Evolutionary conservation across 2,113 vertebrate genomes (phyloP), one percentile per base, ranked within the genome.

Genomic region (Embiotoca jacksoni): DNA sequence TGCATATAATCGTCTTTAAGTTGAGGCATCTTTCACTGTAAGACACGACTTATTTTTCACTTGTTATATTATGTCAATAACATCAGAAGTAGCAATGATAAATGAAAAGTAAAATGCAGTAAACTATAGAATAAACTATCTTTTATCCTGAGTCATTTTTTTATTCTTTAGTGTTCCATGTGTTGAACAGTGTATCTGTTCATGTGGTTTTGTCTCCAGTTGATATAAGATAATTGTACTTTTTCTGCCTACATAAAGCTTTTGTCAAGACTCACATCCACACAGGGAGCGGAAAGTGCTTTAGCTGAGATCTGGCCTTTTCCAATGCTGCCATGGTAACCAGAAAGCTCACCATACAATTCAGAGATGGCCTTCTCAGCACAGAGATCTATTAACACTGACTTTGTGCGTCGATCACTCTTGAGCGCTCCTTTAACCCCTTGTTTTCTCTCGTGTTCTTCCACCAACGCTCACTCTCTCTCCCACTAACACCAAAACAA

Each of bases 281-380:
- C 67, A 69, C 33, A 23, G 66, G 41, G 79, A 80, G 75, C 46
- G 77, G 50, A 84, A 87, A 88, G 73, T 88, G 89, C 78, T 86
- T 69, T 82, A 78, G 68, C 79, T 75, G 77, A 83, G 70, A 85
- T 71, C 77, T 86, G 81, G 75, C 80, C 80, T 88, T 91, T 90
- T 82, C 75, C 61, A 82, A 23, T 39, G 89, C 86, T 91, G 79
- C 89, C 90, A 90, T 93, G 91, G 91, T 39, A 90, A 93, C 92
- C 83, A 82, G 74, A 84, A 91, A 89, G 83, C 86, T 91, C 83
- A 62, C 64, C 82, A 85, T 88, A 88, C 89, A 90, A 91, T 89
- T 88, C 81, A 75, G 89, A 65, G 70, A 90, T 86, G 91, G 86
- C 88, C 87, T 90, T 93, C 89, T 77, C 72, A 11, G 31, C 60